Percentiles rank a stretch among this genome's conserved stretches.
phyloP scores from a whole-genome alignment of 1,140 invertebrate species.

The Monomorium pharaonis region DNA sequence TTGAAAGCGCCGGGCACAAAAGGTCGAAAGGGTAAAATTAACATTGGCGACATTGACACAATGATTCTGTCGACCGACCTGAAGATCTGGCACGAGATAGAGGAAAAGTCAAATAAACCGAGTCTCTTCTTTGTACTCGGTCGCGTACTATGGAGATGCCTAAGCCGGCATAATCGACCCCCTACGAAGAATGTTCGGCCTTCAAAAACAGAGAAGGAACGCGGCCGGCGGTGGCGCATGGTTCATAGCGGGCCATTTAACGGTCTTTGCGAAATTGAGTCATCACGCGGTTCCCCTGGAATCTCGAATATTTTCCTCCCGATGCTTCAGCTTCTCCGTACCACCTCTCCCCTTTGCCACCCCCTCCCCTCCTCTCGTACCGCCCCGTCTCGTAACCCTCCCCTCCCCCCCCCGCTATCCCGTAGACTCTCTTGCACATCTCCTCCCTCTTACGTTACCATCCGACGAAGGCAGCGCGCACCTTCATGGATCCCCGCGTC shows the following conservation, averaged over 20 bases:
- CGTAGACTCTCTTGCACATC: constrained; percentile 43
- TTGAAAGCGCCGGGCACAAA: not conserved
- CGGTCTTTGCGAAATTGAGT: constrained; percentile 85
- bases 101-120: constrained; percentile 56
- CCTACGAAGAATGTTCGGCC: constrained; percentile 82
- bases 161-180: constrained; percentile 67
- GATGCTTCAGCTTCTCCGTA: constrained; percentile 74
- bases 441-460: constrained; percentile 12
- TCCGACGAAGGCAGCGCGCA: constrained; percentile 15
- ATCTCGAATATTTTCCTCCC: constrained; percentile 85
- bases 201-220: constrained; percentile 83
- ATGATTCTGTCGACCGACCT: not conserved
- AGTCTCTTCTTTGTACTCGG: constrained; percentile 55
- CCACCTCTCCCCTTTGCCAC: constrained; percentile 50
- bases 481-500: constrained; percentile 48
- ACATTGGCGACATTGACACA: not conserved
- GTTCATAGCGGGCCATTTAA: constrained; percentile 83
- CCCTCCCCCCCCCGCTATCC: constrained; percentile 55
- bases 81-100: not conserved
- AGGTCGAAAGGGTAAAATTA: not conserved
- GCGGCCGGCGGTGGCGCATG: constrained; percentile 71
- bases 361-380: constrained; percentile 3
- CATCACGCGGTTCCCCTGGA: constrained; percentile 85
- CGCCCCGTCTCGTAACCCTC: constrained; percentile 38
- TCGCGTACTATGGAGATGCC: constrained; percentile 33